These are phyloP conservation scores for Papilio glaucus DNA, from an alignment of 1,140 invertebrate species.

Conservation along the genomic window DNA sequence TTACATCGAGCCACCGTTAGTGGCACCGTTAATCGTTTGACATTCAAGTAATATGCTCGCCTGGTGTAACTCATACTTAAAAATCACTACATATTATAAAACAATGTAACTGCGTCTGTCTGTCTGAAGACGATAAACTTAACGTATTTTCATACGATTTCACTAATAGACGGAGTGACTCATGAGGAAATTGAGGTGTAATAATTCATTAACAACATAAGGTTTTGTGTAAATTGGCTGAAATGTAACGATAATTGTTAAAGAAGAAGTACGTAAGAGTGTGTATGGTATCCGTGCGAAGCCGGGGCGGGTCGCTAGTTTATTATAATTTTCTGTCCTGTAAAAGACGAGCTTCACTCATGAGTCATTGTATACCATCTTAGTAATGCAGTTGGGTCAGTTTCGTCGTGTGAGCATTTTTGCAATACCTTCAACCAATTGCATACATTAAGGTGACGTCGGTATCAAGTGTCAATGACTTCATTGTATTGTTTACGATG, in stretches of 20 bases:
- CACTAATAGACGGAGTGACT: not conserved
- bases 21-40: slow-evolving; percentile 51
- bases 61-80: slow-evolving; percentile 58
- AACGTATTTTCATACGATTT: not conserved
- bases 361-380: slow-evolving; percentile 67
- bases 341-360: slow-evolving; percentile 59
- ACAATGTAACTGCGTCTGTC: not conserved
- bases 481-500: slow-evolving; percentile 20
- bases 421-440: slow-evolving; percentile 45
- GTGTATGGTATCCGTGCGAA: too few relatives aligned
- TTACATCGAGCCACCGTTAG: slow-evolving; percentile 43
- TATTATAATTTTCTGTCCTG: slow-evolving; percentile 56
- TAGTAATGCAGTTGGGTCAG: slow-evolving; percentile 72
- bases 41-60: slow-evolving; percentile 45
- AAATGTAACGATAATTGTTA: too few relatives aligned
- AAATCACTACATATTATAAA: slow-evolving; percentile 3
- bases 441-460: slow-evolving; percentile 34
- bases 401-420: slow-evolving; percentile 57
- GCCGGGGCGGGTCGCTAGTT: slow-evolving; percentile 34
- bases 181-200: not conserved
- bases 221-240: too few relatives aligned
- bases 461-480: slow-evolving; percentile 16
- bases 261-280: too few relatives aligned
- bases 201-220: too few relatives aligned
- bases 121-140: not conserved